Evolutionary conservation across 1,140 invertebrate species (phyloP).

Genomic region (Psilanteris sp.): DNA sequence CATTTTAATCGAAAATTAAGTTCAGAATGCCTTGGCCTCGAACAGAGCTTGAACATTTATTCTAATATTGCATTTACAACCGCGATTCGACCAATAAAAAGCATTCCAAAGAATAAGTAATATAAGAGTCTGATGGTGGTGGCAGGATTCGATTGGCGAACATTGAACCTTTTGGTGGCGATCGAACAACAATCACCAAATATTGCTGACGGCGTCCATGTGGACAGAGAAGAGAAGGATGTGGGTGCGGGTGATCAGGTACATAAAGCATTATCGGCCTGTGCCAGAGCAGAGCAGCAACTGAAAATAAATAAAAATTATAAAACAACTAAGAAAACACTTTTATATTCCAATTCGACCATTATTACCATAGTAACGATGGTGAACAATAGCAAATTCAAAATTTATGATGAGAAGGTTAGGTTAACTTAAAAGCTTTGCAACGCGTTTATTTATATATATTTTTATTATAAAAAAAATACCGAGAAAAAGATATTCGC

Average conservation of each 20-base stretch:
- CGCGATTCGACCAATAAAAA: no score
- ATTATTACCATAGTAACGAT: no score
- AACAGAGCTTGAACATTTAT: conserved; percentile 9
- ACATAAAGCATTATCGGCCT: conserved; percentile 80
- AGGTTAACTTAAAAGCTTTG: no score
- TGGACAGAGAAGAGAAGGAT: conserved; percentile 93
- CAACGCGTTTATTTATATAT: no score
- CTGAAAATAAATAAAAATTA: conserved; percentile 21
- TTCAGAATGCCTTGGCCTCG: conserved; percentile 27
- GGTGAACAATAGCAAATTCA: no score
- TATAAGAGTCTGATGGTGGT: conserved; percentile 77
- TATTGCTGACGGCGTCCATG: conserved; percentile 97
- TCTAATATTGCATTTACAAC: conserved; percentile 27
- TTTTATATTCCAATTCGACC: no score
- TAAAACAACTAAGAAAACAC: conserved; percentile 31
- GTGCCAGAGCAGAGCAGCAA: conserved; percentile 76
- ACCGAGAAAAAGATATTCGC: no score
- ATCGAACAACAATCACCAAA: conserved; percentile 98
- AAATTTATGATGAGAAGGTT: no score
- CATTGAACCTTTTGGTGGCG: conserved; percentile 98
- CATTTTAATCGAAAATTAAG: conserved; percentile 22
- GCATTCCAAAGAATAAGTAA: conserved; percentile 69
- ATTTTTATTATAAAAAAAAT: no score
- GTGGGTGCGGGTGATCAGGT: conserved; percentile 99
- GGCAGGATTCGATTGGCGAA: conserved; percentile 98